Evolutionary conservation across 1,140 invertebrate genomes (phyloP).

Genomic region (Rhynchophorus ferrugineus): DNA sequence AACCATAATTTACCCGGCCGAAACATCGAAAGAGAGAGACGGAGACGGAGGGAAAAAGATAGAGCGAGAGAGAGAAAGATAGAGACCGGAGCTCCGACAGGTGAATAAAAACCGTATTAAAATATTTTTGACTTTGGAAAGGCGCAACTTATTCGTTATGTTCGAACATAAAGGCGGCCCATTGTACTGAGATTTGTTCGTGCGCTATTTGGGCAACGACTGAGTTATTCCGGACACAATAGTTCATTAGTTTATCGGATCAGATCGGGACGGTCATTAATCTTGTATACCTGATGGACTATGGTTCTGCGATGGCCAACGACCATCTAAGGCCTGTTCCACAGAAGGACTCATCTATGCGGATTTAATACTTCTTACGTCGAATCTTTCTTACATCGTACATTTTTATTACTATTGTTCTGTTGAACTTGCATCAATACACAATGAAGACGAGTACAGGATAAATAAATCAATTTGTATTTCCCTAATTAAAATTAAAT

Average conservation of each 20-base stretch:
- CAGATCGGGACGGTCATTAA: slow-evolving; percentile 38
- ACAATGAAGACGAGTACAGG: too few relatives aligned
- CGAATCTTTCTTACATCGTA: too few relatives aligned
- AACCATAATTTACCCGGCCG: background rate
- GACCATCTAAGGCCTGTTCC: background rate
- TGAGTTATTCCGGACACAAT: slow-evolving; percentile 40
- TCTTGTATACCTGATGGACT: slow-evolving; percentile 26
- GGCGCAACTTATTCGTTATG: slow-evolving; percentile 13
- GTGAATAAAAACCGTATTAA: slow-evolving; percentile 14
- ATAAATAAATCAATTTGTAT: too few relatives aligned
- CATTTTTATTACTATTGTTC: too few relatives aligned
- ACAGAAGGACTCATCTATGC: too few relatives aligned
- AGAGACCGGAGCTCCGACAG: slow-evolving; percentile 4
- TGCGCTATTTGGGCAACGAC: slow-evolving; percentile 22
- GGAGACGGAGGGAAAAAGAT: background rate
- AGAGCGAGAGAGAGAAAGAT: too few relatives aligned
- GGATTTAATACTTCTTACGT: too few relatives aligned
- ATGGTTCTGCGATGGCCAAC: background rate
- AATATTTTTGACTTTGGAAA: slow-evolving; percentile 9
- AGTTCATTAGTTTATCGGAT: slow-evolving; percentile 41
- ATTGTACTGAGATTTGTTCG: slow-evolving; percentile 32
- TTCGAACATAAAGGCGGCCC: slow-evolving; percentile 25
- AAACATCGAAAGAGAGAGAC: background rate
- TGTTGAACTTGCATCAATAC: too few relatives aligned
- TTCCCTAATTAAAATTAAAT: too few relatives aligned